phyloP scores from a whole-genome alignment of 2,113 vertebrate genomes.

The Tilapia sparmanii region DNA sequence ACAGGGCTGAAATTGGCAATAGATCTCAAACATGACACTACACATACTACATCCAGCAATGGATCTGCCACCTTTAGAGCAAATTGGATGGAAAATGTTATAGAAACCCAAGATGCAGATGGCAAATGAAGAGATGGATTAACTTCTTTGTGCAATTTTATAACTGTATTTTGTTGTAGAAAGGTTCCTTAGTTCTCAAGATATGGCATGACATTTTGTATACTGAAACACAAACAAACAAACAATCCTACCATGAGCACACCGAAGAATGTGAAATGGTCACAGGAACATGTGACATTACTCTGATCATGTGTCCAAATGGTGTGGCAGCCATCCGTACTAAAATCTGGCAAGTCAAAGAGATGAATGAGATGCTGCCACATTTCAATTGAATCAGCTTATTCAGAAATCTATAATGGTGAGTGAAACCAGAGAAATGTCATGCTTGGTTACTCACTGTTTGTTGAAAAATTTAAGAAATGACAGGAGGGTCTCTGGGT shows the following conservation, averaged over 20 bases:
- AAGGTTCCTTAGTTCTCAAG: not conserved
- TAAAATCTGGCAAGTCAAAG: not conserved
- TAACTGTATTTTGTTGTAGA: not conserved
- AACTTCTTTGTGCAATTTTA: not conserved
- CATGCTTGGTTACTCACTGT: constrained; percentile 1
- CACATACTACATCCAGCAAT: not conserved
- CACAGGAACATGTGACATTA: constrained; percentile 23
- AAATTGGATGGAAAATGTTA: not conserved
- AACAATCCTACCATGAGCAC: constrained; percentile 34
- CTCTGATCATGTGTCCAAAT: not conserved
- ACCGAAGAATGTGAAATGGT: constrained; percentile 52
- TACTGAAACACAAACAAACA: not conserved
- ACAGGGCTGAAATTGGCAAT: not conserved
- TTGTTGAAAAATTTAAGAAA: constrained; percentile 3
- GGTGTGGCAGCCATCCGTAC: not conserved
- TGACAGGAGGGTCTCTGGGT: not conserved
- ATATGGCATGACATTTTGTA: not conserved
- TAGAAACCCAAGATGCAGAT: not conserved
- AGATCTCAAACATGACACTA: not conserved
- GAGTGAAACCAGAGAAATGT: not conserved
- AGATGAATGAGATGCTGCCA: not conserved
- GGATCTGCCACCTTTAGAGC: not conserved
- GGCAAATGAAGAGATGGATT: not conserved
- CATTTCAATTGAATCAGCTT: not conserved
- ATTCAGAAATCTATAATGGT: not conserved